phyloP scores from a whole-genome alignment of 1,140 invertebrate genomes.

The Pseudomyrmex dendroicus region DNA sequence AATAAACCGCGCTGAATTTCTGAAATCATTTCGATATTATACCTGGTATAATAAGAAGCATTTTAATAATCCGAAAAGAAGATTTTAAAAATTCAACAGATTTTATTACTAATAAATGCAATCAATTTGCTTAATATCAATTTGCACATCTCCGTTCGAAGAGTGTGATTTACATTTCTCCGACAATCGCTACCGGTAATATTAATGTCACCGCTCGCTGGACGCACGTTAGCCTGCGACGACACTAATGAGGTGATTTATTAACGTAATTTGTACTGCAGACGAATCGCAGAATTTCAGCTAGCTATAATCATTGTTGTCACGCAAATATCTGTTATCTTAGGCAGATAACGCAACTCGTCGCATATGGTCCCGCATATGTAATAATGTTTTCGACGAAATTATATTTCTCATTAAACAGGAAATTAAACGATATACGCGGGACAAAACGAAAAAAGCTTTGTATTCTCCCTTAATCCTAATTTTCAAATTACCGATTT shows the following conservation, averaged over 20 bases:
- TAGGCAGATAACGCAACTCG: constrained; percentile 55
- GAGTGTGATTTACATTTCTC: constrained; percentile 27
- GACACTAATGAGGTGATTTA: constrained; percentile 71
- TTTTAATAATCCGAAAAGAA: neutral
- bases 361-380: neutral
- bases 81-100: neutral
- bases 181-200: constrained; percentile 46
- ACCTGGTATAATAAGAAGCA: neutral
- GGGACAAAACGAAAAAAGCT: too few species aligned
- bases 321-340: constrained; percentile 59
- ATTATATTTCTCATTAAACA: neutral
- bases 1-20: too few species aligned
- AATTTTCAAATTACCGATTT: too few species aligned
- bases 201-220: constrained; percentile 56
- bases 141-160: constrained; percentile 42
- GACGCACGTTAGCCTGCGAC: constrained; percentile 35
- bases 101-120: constrained; percentile 45
- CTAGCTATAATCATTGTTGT: constrained; percentile 41
- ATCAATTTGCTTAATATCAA: constrained; percentile 51
- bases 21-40: too few species aligned
- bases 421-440: neutral
- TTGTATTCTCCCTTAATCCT: too few species aligned
- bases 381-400: neutral
- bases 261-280: constrained; percentile 53
- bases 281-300: constrained; percentile 31